Conservation (phyloP, 1,140 invertebrate genomes). For the Drosophila melanogaster region DNA sequence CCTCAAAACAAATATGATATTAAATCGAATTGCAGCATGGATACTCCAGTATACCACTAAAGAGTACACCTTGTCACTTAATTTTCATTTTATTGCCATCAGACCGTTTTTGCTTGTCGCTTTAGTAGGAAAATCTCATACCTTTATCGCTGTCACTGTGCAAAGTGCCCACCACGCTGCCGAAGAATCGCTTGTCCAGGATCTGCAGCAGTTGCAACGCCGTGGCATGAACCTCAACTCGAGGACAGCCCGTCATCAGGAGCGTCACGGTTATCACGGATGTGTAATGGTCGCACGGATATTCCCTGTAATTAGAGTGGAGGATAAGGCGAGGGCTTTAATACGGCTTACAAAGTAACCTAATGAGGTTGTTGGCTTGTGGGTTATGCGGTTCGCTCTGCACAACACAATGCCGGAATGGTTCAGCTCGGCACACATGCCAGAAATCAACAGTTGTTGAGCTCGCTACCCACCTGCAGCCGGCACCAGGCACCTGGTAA, state of each 20-base stretch:
- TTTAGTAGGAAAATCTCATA: conserved; percentile 74
- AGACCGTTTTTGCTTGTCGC: conserved; percentile 12
- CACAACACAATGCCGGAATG: not conserved
- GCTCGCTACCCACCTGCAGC: not conserved
- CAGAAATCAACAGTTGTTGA: conserved; percentile 29
- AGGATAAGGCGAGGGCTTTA: conserved; percentile 15
- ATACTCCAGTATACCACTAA: not conserved
- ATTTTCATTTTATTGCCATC: conserved; percentile 22
- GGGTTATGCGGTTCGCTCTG: conserved; percentile 16
- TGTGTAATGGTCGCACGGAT: conserved; percentile 99
- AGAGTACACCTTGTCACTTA: conserved; percentile 1
- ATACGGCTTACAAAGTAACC: conserved; percentile 24
- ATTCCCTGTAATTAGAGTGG: conserved; percentile 90
- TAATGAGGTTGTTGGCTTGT: conserved; percentile 44
- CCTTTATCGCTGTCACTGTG: conserved; percentile 89
- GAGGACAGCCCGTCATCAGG: conserved; percentile 97
- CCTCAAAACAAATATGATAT: too few relatives aligned
- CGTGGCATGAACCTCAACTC: conserved; percentile 95
- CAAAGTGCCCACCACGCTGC: conserved; percentile 88
- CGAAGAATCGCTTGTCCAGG: conserved; percentile 97
- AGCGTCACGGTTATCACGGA: conserved; percentile 98
- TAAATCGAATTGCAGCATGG: not conserved
- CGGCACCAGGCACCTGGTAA: not conserved
- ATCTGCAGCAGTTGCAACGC: conserved; percentile 97
- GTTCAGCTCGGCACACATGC: conserved; percentile 7